phyloP scores from a whole-genome alignment of 2,888 invertebrate species.

The Ashinkailepas kermadecensis region DNA sequence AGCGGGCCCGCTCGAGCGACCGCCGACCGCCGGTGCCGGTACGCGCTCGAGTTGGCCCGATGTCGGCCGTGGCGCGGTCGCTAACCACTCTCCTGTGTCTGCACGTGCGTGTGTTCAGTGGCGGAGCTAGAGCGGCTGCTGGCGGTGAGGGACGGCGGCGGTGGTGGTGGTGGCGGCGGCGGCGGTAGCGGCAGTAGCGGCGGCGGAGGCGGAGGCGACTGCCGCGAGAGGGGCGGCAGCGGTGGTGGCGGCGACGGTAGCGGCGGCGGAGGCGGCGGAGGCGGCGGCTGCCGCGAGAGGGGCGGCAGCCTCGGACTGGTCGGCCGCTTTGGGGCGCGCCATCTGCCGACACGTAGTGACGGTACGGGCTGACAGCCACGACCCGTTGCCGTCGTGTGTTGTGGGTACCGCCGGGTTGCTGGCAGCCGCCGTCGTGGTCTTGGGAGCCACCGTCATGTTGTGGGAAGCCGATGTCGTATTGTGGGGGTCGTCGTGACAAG shows the following conservation, averaged over 20 bases:
- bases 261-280: neutral
- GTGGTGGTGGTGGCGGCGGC: neutral
- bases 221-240: neutral
- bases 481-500: no score
- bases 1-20: neutral
- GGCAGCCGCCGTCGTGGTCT: no score
- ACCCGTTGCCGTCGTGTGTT: no score
- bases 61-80: neutral
- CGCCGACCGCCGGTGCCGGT: neutral
- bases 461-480: no score
- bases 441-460: no score
- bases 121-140: constrained; percentile 6
- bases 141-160: neutral
- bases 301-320: neutral
- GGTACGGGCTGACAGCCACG: no score
- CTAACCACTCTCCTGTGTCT: neutral
- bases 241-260: neutral
- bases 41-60: neutral
- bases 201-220: neutral
- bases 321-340: neutral
- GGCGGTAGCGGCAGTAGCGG: neutral
- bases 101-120: neutral
- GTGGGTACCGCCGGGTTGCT: no score
- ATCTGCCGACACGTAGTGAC: neutral
- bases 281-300: neutral